Percentiles rank a stretch among this genome's conserved stretches.
Evolutionary conservation across 2,113 vertebrate species (phyloP).

Genomic region (Caracal caracal): DNA sequence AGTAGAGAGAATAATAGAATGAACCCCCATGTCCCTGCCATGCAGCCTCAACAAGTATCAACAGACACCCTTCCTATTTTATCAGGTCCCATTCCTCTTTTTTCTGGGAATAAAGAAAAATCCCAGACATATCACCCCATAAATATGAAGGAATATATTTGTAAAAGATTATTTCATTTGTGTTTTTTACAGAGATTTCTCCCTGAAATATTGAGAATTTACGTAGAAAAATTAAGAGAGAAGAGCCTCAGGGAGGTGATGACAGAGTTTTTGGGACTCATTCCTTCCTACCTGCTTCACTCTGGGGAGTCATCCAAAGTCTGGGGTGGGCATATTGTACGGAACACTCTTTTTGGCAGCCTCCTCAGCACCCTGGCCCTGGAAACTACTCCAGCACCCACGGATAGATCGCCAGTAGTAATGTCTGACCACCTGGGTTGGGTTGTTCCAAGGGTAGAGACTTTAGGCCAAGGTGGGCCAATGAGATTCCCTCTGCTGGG

Average conservation of each 20-base stretch:
- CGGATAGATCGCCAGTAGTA: not conserved
- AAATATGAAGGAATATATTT: not conserved
- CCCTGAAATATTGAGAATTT: not conserved
- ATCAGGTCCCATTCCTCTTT: not conserved
- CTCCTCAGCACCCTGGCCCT: not conserved
- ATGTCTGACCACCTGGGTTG: not conserved
- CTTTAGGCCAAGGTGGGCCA: not conserved
- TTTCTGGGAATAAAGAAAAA: not conserved
- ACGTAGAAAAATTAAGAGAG: not conserved
- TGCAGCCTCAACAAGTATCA: not conserved
- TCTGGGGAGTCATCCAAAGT: too few species aligned
- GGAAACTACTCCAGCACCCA: not conserved
- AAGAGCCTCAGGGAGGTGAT: not conserved
- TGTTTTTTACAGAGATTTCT: slow-evolving; percentile 24
- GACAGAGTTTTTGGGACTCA: not conserved
- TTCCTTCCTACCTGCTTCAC: not conserved
- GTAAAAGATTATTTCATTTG: slow-evolving; percentile 26
- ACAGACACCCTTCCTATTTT: not conserved
- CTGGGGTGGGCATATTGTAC: not conserved
- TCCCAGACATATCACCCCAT: not conserved
- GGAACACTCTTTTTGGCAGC: too few species aligned
- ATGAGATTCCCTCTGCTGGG: not conserved
- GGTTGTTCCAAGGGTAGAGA: not conserved
- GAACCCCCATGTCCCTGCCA: not conserved
- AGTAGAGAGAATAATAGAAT: not conserved